Evolutionary conservation across 2,797 vertebrate species (phyloP).

Genomic region (Gymnodraco acuticeps): DNA sequence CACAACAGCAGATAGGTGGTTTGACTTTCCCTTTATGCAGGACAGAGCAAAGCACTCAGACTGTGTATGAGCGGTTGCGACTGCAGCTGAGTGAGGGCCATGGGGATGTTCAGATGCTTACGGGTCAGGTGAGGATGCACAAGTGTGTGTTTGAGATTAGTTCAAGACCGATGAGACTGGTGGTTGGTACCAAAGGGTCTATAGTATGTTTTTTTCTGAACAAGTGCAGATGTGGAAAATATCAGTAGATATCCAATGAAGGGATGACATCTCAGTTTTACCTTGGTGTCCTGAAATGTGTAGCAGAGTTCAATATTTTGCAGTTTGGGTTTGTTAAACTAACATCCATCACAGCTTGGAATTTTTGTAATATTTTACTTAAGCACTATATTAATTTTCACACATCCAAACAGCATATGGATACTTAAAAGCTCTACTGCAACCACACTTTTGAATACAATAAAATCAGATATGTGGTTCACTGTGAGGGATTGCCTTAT

Average conservation of each 20-base stretch:
- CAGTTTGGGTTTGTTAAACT: constrained; percentile 1
- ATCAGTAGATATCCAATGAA: constrained; percentile 36
- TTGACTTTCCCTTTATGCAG: constrained; percentile 43
- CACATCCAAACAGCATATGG: neutral
- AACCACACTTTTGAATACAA: neutral
- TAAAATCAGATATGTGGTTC: neutral
- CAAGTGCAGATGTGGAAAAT: constrained; percentile 48
- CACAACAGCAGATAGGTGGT: constrained; percentile 72
- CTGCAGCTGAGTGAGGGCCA: constrained; percentile 53
- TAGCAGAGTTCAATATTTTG: constrained; percentile 5
- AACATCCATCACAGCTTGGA: neutral
- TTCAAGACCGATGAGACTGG: constrained; percentile 40
- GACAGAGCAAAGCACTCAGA: constrained; percentile 59
- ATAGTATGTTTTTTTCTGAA: constrained; percentile 17
- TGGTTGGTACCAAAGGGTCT: constrained; percentile 45
- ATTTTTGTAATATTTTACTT: neutral
- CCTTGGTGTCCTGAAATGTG: constrained; percentile 12
- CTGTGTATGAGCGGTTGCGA: constrained; percentile 46
- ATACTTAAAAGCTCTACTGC: neutral
- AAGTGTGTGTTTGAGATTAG: constrained; percentile 57
- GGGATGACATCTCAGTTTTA: constrained; percentile 34
- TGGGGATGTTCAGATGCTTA: constrained; percentile 51
- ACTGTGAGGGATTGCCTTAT: constrained; percentile 1
- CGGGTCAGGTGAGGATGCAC: constrained; percentile 57
- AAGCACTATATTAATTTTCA: neutral